Conservation (phyloP, 1,140 invertebrate genomes). For the Panagrolaimus sp. region DNA sequence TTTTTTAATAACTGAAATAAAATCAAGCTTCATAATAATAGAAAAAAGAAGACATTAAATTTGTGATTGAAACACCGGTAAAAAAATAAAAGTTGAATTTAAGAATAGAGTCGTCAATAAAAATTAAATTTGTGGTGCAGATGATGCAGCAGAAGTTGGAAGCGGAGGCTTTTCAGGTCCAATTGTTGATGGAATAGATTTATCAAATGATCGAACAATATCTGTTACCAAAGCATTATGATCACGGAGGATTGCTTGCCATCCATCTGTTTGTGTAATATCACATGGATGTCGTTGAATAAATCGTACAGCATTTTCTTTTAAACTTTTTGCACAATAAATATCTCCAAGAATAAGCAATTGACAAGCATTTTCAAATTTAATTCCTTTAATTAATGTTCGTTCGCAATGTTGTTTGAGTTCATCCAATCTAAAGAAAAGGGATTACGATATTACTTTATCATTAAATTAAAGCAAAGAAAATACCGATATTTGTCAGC, state of each 20-base stretch:
- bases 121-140: too few species aligned
- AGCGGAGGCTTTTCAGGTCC: too few species aligned
- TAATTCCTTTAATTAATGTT: slow-evolving; percentile 43
- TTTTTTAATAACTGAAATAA: too few species aligned
- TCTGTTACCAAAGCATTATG: slow-evolving; percentile 39
- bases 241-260: slow-evolving; percentile 31
- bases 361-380: slow-evolving; percentile 52
- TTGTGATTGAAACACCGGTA: too few species aligned
- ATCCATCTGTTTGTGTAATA: slow-evolving; percentile 43
- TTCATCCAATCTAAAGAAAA: slow-evolving; percentile 41
- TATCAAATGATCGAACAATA: slow-evolving; percentile 33
- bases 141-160: too few species aligned
- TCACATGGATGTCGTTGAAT: slow-evolving; percentile 41
- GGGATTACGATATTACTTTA: slow-evolving; percentile 21
- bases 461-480: slow-evolving; percentile 12
- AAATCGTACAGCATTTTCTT: slow-evolving; percentile 48
- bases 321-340: slow-evolving; percentile 40
- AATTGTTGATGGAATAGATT: slow-evolving; percentile 15
- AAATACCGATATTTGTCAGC: slow-evolving; percentile 54
- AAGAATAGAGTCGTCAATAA: too few species aligned
- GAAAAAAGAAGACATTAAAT: too few species aligned
- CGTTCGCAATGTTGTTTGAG: slow-evolving; percentile 51
- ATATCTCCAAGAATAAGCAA: slow-evolving; percentile 52
- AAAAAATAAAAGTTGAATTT: too few species aligned
- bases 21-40: too few species aligned